Percentiles rank a stretch among this genome's conserved stretches.
These are phyloP conservation scores for Henicopernis longicauda DNA, from an alignment of 2,113 vertebrate species.

Conservation along the genomic window DNA sequence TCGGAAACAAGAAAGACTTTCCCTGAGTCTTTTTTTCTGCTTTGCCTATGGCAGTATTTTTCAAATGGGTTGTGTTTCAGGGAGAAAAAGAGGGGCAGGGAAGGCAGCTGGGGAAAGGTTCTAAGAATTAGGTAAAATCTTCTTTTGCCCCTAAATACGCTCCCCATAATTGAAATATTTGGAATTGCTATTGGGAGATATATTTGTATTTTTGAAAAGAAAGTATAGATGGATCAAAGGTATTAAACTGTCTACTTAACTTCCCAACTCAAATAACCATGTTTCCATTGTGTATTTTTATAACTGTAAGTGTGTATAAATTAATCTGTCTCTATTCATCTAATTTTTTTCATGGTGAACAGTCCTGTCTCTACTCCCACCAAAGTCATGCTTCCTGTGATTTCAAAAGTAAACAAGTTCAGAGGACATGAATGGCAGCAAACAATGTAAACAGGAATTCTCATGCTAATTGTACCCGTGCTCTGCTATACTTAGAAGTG, in stretches of 20 bases:
- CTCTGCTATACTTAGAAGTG: constrained; percentile 41
- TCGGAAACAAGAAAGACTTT: neutral
- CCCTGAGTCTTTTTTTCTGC: neutral
- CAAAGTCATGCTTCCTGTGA: neutral
- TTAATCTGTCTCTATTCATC: neutral
- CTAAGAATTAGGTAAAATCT: neutral
- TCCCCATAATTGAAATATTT: neutral
- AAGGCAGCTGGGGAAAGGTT: neutral
- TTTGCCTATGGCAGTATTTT: neutral
- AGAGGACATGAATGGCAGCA: constrained; percentile 13
- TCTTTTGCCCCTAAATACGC: neutral
- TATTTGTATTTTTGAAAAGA: neutral
- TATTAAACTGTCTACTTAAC: neutral
- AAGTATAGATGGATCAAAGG: neutral
- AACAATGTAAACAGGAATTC: constrained; percentile 57
- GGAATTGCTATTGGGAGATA: neutral
- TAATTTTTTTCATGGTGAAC: neutral
- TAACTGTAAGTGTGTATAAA: neutral
- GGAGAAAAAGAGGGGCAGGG: neutral
- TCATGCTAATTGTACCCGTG: neutral
- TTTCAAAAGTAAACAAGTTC: constrained; percentile 26
- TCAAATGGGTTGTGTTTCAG: neutral
- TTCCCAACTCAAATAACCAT: neutral
- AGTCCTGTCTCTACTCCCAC: neutral
- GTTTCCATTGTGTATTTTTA: neutral